A percentile compares a stretch with the other conserved stretches of the same genome.
phyloP scores from a whole-genome alignment of 2,797 vertebrate genomes.

The Tragelaphus eurycerus region DNA sequence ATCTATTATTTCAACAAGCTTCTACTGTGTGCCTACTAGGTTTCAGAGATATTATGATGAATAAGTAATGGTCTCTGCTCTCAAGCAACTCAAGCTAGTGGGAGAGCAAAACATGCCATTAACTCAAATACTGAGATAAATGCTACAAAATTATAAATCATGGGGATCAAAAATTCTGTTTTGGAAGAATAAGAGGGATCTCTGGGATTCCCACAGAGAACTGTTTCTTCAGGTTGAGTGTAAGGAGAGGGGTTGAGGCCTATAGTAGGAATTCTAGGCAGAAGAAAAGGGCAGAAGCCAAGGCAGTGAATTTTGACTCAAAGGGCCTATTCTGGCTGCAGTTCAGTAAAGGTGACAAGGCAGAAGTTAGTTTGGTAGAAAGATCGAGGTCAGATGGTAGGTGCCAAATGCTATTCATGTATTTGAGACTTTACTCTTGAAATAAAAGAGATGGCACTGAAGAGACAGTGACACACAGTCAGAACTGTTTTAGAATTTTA shows the following conservation, averaged over 20 bases:
- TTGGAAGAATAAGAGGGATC: neutral
- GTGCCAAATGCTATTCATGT: neutral
- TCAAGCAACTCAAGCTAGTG: constrained; percentile 4
- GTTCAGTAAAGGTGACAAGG: neutral
- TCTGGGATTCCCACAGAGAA: neutral
- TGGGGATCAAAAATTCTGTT: neutral
- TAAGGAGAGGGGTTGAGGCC: neutral
- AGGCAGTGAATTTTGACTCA: neutral
- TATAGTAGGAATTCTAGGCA: neutral
- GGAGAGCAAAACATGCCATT: neutral
- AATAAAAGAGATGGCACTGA: neutral
- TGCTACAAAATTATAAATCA: neutral
- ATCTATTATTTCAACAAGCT: constrained; percentile 1
- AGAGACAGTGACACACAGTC: neutral
- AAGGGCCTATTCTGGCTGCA: neutral
- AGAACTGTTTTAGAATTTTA: neutral
- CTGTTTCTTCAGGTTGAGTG: neutral
- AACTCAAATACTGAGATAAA: neutral
- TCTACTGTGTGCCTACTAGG: neutral
- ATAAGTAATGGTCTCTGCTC: neutral
- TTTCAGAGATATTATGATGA: neutral
- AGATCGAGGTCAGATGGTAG: neutral
- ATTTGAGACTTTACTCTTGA: neutral
- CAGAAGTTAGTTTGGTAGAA: neutral
- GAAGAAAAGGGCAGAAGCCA: neutral